Evolutionary conservation across 2,888 invertebrate species (phyloP).

Genomic region (Acrobasis repandana): DNA sequence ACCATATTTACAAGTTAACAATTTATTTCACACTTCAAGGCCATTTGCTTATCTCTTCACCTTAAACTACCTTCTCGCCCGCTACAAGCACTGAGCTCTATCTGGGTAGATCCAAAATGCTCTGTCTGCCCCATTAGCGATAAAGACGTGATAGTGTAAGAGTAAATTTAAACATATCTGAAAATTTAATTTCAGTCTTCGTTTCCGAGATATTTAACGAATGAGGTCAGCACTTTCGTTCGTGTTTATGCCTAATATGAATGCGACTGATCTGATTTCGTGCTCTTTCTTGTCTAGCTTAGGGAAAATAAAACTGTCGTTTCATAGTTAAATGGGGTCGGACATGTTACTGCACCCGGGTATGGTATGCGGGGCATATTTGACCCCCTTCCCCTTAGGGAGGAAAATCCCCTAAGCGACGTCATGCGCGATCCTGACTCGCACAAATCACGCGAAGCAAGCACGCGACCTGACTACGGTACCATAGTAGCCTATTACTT

Average conservation of each 20-base stretch:
- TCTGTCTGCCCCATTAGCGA: too few relatives aligned
- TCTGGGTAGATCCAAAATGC: too few relatives aligned
- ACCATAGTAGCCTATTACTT: conserved; percentile 40
- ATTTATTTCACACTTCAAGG: too few relatives aligned
- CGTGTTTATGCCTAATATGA: conserved; percentile 35
- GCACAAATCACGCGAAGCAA: conserved; percentile 76
- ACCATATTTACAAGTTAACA: too few relatives aligned
- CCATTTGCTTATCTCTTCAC: too few relatives aligned
- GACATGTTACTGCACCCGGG: conserved; percentile 68
- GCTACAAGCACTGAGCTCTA: too few relatives aligned
- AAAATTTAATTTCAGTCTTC: too few relatives aligned
- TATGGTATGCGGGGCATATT: conserved; percentile 67
- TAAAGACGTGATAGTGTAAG: too few relatives aligned
- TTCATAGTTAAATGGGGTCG: conserved; percentile 74
- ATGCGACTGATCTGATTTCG: conserved; percentile 50
- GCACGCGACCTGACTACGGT: conserved; percentile 60
- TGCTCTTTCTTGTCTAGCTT: conserved; percentile 54
- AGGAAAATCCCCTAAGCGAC: conserved; percentile 64
- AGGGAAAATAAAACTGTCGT: conserved; percentile 73
- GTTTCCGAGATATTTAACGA: too few relatives aligned
- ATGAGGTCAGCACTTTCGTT: too few relatives aligned
- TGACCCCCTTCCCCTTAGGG: conserved; percentile 62
- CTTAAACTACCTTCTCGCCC: too few relatives aligned
- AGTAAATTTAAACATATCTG: too few relatives aligned
- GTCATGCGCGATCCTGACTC: conserved; percentile 73